Evolutionary conservation across 1,140 invertebrate species (phyloP).

Genomic region (Conus betulinus): DNA sequence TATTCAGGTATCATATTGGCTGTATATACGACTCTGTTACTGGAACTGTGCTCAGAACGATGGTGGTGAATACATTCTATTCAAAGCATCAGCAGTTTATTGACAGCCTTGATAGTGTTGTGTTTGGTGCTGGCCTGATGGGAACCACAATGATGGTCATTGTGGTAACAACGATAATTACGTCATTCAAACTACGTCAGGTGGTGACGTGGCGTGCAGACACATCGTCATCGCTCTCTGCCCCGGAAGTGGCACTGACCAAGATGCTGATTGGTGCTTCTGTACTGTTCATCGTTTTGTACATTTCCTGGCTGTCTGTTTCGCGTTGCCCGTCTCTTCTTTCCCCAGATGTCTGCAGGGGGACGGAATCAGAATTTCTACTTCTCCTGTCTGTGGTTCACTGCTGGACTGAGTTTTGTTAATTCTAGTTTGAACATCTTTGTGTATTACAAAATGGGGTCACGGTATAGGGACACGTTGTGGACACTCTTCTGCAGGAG

Average conservation of each 20-base stretch:
- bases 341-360: background rate
- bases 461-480: background rate
- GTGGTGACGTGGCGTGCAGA: background rate
- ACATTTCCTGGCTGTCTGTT: background rate
- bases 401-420: too few relatives aligned
- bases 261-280: conserved; percentile 10
- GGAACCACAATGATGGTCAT: background rate
- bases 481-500: background rate
- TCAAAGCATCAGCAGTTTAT: background rate
- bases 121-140: background rate
- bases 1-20: background rate
- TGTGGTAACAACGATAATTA: background rate
- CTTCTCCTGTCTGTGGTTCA: background rate
- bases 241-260: conserved; percentile 8
- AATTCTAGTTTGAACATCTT: conserved; percentile 1
- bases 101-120: background rate
- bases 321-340: background rate
- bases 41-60: background rate
- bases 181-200: background rate
- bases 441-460: background rate
- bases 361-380: background rate
- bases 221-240: background rate
- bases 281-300: background rate
- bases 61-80: background rate
- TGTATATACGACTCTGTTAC: background rate